Conservation (phyloP, 1,140 invertebrate genomes). For the Vollenhovia emeryi region DNA sequence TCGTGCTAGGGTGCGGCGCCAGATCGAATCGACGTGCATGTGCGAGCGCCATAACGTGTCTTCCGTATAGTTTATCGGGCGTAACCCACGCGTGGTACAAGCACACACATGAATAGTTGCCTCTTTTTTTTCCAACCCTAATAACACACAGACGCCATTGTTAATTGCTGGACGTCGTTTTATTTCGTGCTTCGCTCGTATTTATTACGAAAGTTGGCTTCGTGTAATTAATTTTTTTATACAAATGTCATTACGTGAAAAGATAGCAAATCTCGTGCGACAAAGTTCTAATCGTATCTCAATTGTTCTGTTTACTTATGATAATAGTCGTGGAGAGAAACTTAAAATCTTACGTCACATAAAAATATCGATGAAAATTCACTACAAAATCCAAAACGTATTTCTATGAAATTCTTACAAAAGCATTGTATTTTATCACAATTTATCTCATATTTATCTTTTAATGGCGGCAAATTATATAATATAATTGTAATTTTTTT, state of each 20-base stretch:
- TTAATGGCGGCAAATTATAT: not conserved
- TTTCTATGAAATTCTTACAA: not conserved
- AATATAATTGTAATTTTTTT: not conserved
- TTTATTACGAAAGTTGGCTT: not conserved
- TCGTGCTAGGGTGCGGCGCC: constrained; percentile 79
- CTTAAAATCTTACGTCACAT: not conserved
- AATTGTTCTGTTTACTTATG: not conserved
- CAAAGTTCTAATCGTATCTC: not conserved
- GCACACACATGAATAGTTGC: not conserved
- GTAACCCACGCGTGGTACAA: not conserved
- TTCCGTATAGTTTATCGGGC: constrained; percentile 72
- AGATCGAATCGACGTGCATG: constrained; percentile 80
- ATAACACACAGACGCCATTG: constrained; percentile 43
- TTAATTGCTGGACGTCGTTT: constrained; percentile 59
- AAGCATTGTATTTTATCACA: not conserved
- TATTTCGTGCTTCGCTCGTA: not conserved
- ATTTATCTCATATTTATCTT: not conserved
- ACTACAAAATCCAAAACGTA: not conserved
- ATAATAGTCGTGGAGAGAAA: not conserved
- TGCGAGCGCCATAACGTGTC: constrained; percentile 78
- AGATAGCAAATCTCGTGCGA: not conserved
- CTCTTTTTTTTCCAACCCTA: constrained; percentile 63
- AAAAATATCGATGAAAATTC: not conserved
- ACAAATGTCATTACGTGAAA: not conserved
- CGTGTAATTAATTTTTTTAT: constrained; percentile 1